Evolutionary conservation across 2,113 vertebrate species (phyloP).

Genomic region (Plecturocebus donacophilus): DNA sequence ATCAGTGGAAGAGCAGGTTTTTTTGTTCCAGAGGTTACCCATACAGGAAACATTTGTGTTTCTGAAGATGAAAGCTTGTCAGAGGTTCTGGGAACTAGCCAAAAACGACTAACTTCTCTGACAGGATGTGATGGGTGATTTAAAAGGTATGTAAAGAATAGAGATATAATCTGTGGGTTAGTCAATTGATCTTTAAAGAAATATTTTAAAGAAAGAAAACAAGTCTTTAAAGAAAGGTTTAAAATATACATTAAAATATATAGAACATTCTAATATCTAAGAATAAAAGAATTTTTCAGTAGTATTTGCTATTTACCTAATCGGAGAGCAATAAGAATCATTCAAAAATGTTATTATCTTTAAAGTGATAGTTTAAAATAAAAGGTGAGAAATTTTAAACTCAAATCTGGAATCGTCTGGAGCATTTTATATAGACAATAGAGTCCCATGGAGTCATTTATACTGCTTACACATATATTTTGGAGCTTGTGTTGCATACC

Average conservation of each 20-base stretch:
- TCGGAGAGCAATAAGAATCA: neutral
- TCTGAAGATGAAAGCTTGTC: conserved; percentile 76
- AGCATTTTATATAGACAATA: neutral
- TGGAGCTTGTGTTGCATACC: neutral
- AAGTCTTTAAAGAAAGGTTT: neutral
- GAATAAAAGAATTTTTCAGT: neutral
- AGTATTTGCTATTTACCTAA: neutral
- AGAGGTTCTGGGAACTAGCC: conserved; percentile 73
- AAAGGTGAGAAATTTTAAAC: neutral
- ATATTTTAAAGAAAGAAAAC: neutral
- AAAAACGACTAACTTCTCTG: conserved; percentile 52
- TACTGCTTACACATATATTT: neutral
- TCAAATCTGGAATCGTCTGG: neutral
- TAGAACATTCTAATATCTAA: neutral
- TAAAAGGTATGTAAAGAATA: conserved; percentile 19
- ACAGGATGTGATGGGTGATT: conserved; percentile 63
- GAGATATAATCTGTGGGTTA: conserved; percentile 56
- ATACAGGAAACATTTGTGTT: conserved; percentile 78
- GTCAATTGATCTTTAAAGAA: conserved; percentile 39
- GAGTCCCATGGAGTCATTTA: neutral
- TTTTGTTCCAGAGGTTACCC: conserved; percentile 67
- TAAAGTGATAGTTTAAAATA: conserved; percentile 42
- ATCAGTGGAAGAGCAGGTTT: conserved; percentile 63
- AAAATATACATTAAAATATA: neutral
- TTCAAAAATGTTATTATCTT: conserved; percentile 21